Percentiles rank a stretch among this genome's conserved stretches.
phyloP scores from a whole-genome alignment of 1,140 invertebrate genomes.

The Tigriopus japonicus region DNA sequence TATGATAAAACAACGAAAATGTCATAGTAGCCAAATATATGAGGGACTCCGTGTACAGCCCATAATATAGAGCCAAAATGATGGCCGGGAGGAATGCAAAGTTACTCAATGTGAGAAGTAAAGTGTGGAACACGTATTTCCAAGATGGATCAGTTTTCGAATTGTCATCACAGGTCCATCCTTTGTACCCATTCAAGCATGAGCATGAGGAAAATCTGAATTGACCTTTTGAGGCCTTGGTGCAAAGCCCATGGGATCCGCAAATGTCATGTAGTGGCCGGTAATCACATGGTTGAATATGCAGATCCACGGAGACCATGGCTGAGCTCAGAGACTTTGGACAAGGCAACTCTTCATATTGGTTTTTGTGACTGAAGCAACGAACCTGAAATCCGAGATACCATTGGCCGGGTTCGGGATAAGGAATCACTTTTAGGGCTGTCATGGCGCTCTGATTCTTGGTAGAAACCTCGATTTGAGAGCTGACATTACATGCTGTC shows the following conservation, averaged over 20 bases:
- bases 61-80: slow-evolving; percentile 46
- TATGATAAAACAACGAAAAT: slow-evolving; percentile 61
- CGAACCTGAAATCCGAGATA: slow-evolving; percentile 27
- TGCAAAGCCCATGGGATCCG: slow-evolving; percentile 29
- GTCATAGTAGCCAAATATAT: slow-evolving; percentile 68
- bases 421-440: slow-evolving; percentile 39
- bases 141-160: slow-evolving; percentile 27
- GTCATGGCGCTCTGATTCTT: slow-evolving; percentile 27
- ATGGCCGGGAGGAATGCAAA: slow-evolving; percentile 63
- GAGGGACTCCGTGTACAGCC: slow-evolving; percentile 58
- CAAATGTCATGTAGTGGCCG: slow-evolving; percentile 24
- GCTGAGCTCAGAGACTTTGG: neutral
- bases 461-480: slow-evolving; percentile 35
- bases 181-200: slow-evolving; percentile 34
- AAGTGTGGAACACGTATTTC: slow-evolving; percentile 29
- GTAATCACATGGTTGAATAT: slow-evolving; percentile 36
- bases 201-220: slow-evolving; percentile 44
- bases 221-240: slow-evolving; percentile 31
- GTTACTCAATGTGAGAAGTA: slow-evolving; percentile 69
- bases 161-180: slow-evolving; percentile 22
- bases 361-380: neutral
- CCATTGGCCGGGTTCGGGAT: slow-evolving; percentile 54
- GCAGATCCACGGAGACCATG: slow-evolving; percentile 20
- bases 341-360: neutral
- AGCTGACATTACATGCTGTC: slow-evolving; percentile 36